Percentiles rank a stretch among this genome's conserved stretches.
These are phyloP conservation scores for Pachliopta kotzebuea DNA, from an alignment of 2,888 invertebrate genomes.

Conservation along the genomic window DNA sequence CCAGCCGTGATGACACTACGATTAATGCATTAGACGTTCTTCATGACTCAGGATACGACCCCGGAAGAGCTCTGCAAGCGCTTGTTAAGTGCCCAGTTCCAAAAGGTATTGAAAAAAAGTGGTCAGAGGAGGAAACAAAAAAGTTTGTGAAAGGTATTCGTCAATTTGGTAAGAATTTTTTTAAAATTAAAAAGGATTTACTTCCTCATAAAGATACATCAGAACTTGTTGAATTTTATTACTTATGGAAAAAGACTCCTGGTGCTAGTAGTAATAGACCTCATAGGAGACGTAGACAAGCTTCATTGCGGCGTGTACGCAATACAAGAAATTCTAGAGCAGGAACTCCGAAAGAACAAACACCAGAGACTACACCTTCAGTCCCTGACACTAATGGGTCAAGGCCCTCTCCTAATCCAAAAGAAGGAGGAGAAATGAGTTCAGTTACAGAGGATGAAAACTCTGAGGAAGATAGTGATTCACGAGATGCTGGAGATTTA, in stretches of 20 bases:
- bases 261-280: constrained; percentile 98
- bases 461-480: constrained; percentile 97
- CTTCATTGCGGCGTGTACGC: constrained; percentile 91
- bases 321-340: constrained; percentile 93
- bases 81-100: constrained; percentile 98
- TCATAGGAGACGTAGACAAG: constrained; percentile 92
- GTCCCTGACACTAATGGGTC: constrained; percentile 75
- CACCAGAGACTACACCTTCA: constrained; percentile 80
- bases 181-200: constrained; percentile 97
- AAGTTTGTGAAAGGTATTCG: constrained; percentile 98
- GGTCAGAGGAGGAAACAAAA: constrained; percentile 99
- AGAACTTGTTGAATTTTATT: constrained; percentile 98
- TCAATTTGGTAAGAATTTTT: constrained; percentile 99
- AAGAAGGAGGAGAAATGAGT: constrained; percentile 86
- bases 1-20: constrained; percentile 97
- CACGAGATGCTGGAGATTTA: constrained; percentile 89
- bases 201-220: constrained; percentile 98
- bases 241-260: constrained; percentile 99
- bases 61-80: constrained; percentile 96
- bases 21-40: constrained; percentile 97
- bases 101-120: constrained; percentile 98
- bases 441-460: constrained; percentile 94
- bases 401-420: constrained; percentile 84
- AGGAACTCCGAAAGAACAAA: constrained; percentile 87
- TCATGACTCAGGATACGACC: constrained; percentile 98